Conservation (phyloP, 2,888 invertebrate genomes). For the Cloeon dipterum region DNA sequence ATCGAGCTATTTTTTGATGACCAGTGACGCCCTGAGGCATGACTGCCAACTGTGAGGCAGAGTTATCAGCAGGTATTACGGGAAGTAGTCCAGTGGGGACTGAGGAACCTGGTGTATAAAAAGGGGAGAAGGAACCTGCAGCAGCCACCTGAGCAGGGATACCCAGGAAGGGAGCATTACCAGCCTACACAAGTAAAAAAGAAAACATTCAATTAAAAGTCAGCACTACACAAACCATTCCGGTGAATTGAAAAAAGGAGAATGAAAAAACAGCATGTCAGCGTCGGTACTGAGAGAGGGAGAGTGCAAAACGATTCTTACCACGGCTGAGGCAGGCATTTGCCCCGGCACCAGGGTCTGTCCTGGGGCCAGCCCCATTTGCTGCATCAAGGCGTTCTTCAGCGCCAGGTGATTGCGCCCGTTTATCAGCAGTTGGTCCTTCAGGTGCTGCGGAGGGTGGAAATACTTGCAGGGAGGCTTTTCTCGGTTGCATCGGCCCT, state of each 20-base stretch:
- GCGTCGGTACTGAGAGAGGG: no score
- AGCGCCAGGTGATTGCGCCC: constrained; percentile 97
- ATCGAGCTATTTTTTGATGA: constrained; percentile 84
- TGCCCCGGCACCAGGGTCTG: constrained; percentile 80
- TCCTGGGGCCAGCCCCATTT: constrained; percentile 82
- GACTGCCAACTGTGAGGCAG: constrained; percentile 60
- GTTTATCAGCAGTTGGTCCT: constrained; percentile 99
- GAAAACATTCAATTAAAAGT: constrained; percentile 1
- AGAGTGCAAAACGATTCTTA: constrained; percentile 33
- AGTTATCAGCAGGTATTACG: constrained; percentile 70
- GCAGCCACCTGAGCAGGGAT: constrained; percentile 63
- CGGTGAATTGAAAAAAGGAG: no score
- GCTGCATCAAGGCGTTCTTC: constrained; percentile 94
- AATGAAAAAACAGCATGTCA: no score
- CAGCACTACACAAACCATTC: no score
- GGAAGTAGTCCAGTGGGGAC: constrained; percentile 40
- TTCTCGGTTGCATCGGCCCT: constrained; percentile 99
- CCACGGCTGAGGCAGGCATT: constrained; percentile 56
- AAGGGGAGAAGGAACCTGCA: constrained; percentile 70
- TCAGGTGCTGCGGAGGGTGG: constrained; percentile 98
- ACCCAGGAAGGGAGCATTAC: neutral
- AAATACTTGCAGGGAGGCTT: constrained; percentile 99
- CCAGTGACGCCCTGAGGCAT: constrained; percentile 58
- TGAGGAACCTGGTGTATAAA: constrained; percentile 58
- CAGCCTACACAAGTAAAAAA: constrained; percentile 1